Base-by-base conservation (phyloP, 2,113 vertebrate genomes). In the Rhabdornis inornatus region DNA sequence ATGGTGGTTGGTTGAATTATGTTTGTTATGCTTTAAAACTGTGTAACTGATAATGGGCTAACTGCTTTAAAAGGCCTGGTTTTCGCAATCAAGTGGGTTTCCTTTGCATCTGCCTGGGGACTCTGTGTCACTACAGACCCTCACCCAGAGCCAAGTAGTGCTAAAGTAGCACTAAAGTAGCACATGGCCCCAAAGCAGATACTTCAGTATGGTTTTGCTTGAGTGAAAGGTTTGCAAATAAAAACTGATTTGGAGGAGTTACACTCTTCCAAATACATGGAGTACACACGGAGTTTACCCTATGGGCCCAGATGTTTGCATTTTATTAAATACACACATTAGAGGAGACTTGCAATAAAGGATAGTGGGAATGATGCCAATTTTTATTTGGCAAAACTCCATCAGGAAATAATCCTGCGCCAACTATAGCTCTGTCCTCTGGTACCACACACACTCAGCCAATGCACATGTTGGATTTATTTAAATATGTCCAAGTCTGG, bases 301-400 rank as follows among this genome's bases (percentile, higher is more conserved):
- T 16, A 30, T 35, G 83, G 93, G 77, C 13, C 50, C 97, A 97
- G 97, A 97, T 95, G 94, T 93, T 94, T 60, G 11, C 37, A 19
- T 31, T 96, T 97, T 93, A 95, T 97, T 94, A 95, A 96, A 96
- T 39, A 23, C 93, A 93, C 75, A 87, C 94, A 91, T 93, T 92
- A 77, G 24, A 96, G 76, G 70, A 94, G 85, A 77, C 60, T 84
- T 9, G 3, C 65, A 89, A 57, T 81, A 79, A 95, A 56, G 86
- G 95, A 89, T 65, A 92, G 94, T 70, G 65, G 22, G 4, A 74
- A 66, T 40, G 33, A 13, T 0, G 90, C 96, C 92, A 96, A 85
- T 93, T 95, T 92, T 90, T 75, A 71, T 74, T 74, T 94, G 97
- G 98, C 97, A 83, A 94, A 50, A 37, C 28, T 92, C 97, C 98